phyloP scores from a whole-genome alignment of 2,888 invertebrate genomes.

The Ennomos quercinarius region DNA sequence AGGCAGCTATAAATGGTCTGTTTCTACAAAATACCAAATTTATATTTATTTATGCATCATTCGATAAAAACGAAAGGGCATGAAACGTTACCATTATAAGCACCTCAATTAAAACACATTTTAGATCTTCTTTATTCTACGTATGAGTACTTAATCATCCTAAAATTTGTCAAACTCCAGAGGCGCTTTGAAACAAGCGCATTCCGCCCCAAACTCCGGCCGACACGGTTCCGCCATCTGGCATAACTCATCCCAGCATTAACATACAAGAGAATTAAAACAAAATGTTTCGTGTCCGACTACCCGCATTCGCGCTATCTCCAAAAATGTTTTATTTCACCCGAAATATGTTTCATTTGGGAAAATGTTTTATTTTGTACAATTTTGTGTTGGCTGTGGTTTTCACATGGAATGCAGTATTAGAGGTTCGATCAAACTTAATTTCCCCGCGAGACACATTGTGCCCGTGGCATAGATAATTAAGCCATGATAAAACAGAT shows the following conservation, averaged over 20 bases:
- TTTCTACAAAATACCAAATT: no score
- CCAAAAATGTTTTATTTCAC: slow-evolving; percentile 38
- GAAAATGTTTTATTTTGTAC: slow-evolving; percentile 23
- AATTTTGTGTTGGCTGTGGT: slow-evolving; percentile 11
- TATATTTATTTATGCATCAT: no score
- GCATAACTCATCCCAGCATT: slow-evolving; percentile 20
- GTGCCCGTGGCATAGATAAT: no score
- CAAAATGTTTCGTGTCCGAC: slow-evolving; percentile 33
- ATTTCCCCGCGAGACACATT: no score
- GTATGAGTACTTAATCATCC: not conserved
- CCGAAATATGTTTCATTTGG: slow-evolving; percentile 28
- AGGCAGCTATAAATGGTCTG: no score
- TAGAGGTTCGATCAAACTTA: not conserved
- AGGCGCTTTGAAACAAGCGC: not conserved
- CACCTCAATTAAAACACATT: no score
- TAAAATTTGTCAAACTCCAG: slow-evolving; percentile 6
- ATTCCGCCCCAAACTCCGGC: not conserved
- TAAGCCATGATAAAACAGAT: no score
- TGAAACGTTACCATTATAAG: no score
- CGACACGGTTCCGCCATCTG: slow-evolving; percentile 26
- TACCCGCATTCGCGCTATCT: slow-evolving; percentile 35
- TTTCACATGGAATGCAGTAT: slow-evolving; percentile 6
- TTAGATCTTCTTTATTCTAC: no score
- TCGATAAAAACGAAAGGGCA: no score
- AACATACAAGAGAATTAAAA: slow-evolving; percentile 32